Percentiles rank a stretch among this genome's conserved stretches.
Evolutionary conservation across 2,888 invertebrate genomes (phyloP).

Genomic region (Polyommatus icarus): DNA sequence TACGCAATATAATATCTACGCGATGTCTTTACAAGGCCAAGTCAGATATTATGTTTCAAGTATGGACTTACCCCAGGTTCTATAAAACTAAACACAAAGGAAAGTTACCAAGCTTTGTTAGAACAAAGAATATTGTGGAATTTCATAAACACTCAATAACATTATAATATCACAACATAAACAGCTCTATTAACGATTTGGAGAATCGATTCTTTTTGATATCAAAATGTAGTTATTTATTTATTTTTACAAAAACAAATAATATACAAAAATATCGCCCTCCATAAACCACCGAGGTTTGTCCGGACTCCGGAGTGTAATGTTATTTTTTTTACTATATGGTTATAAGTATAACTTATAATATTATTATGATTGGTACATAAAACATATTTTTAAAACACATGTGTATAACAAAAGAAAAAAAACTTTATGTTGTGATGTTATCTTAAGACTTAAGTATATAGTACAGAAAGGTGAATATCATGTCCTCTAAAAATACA

Average conservation of each 20-base stretch:
- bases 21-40: neutral
- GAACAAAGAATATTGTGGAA: neutral
- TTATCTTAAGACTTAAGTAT: too few relatives aligned
- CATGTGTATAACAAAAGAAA: too few relatives aligned
- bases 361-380: too few relatives aligned
- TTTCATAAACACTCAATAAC: slow-evolving; percentile 14
- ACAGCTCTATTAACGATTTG: neutral
- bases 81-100: slow-evolving; percentile 18
- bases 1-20: neutral
- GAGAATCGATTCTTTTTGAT: neutral
- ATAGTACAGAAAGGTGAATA: neutral
- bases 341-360: too few relatives aligned
- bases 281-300: too few relatives aligned
- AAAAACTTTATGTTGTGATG: too few relatives aligned
- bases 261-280: too few relatives aligned
- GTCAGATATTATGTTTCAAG: slow-evolving; percentile 14
- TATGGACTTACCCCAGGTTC: neutral
- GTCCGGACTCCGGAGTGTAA: too few relatives aligned
- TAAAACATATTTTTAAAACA: too few relatives aligned
- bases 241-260: too few relatives aligned
- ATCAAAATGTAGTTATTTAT: too few relatives aligned
- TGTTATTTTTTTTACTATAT: too few relatives aligned
- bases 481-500: neutral
- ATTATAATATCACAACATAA: neutral
- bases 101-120: neutral